phyloP scores from a whole-genome alignment of 2,888 invertebrate species.

The Empis stercorea region DNA sequence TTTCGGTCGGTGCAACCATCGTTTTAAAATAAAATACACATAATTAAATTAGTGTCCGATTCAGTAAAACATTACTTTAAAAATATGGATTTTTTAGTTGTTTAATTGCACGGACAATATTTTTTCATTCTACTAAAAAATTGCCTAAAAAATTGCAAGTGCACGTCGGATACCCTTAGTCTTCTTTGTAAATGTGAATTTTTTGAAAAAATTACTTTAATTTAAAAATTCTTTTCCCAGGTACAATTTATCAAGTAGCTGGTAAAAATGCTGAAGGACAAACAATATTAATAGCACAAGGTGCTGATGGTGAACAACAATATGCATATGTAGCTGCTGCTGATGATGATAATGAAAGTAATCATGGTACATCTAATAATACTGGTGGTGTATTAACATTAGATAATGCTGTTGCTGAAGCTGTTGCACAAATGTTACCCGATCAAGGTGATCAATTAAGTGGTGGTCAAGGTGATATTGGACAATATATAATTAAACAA shows the following conservation, averaged over 20 bases:
- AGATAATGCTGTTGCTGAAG: conserved; percentile 35
- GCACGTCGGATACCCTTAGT: no score
- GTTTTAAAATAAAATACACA: no score
- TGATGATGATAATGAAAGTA: conserved; percentile 43
- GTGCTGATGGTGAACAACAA: conserved; percentile 62
- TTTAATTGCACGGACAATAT: no score
- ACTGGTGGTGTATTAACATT: conserved; percentile 36
- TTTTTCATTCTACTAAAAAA: no score
- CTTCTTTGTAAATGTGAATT: conserved; percentile 28
- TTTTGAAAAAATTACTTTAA: no score
- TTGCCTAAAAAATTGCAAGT: no score
- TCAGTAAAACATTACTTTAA: no score
- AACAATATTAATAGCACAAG: conserved; percentile 58
- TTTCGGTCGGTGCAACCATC: no score
- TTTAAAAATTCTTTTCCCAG: no score
- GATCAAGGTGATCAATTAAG: conserved; percentile 25
- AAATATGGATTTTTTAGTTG: no score
- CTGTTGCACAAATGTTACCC: conserved; percentile 29
- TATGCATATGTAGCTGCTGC: conserved; percentile 51
- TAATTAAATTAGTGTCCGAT: no score
- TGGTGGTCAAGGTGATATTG: conserved; percentile 21
- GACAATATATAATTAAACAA: conserved; percentile 30
- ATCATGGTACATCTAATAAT: not conserved
- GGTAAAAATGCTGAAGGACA: conserved; percentile 72
- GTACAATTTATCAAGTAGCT: conserved; percentile 46